These are phyloP conservation scores for Trichonephila clavata DNA, from an alignment of 1,140 invertebrate species.

Conservation along the genomic window DNA sequence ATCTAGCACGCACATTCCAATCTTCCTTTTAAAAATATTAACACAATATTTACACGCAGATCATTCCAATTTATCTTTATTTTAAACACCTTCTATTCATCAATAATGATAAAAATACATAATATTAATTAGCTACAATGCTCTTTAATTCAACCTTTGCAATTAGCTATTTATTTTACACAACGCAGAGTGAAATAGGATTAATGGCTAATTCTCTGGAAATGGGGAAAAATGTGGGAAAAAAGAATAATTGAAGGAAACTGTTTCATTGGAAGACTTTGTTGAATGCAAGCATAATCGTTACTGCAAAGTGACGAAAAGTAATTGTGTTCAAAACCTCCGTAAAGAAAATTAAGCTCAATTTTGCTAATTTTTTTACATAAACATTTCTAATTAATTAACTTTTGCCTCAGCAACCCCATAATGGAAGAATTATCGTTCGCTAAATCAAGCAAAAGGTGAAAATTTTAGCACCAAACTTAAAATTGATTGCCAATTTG, in stretches of 20 bases:
- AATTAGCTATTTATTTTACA: neutral
- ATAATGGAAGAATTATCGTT: constrained; percentile 54
- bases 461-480: constrained; percentile 63
- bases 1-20: neutral
- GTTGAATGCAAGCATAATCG: neutral
- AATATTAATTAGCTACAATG: neutral
- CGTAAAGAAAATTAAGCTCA: constrained; percentile 43
- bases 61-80: neutral
- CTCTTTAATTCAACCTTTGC: neutral
- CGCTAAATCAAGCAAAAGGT: constrained; percentile 50
- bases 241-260: constrained; percentile 1
- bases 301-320: constrained; percentile 20
- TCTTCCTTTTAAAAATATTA: neutral
- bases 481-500: constrained; percentile 58
- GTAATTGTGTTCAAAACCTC: constrained; percentile 47
- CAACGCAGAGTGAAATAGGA: neutral
- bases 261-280: constrained; percentile 6
- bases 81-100: neutral
- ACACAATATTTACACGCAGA: neutral
- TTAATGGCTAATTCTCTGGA: neutral
- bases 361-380: constrained; percentile 39
- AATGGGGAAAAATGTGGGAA: neutral
- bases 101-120: neutral
- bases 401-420: constrained; percentile 12
- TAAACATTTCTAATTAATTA: constrained; percentile 58